Evolutionary conservation across 2,888 invertebrate genomes (phyloP).

Genomic region (Cephus spinipes): DNA sequence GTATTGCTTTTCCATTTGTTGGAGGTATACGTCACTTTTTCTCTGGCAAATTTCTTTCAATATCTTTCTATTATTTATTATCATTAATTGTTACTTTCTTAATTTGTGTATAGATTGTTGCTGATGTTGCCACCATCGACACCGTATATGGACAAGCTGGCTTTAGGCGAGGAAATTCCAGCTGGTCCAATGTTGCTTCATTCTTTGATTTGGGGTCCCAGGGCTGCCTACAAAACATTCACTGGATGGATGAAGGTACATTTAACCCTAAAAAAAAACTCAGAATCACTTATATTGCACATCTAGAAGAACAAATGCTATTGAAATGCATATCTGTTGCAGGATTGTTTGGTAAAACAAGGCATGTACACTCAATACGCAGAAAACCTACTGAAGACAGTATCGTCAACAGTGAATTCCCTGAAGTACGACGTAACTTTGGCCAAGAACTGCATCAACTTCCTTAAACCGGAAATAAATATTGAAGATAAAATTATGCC

Average conservation of each 20-base stretch:
- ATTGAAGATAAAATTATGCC: constrained; percentile 60
- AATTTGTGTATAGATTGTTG: constrained; percentile 72
- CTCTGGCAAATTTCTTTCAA: background rate
- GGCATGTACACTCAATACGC: constrained; percentile 86
- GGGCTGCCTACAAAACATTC: constrained; percentile 86
- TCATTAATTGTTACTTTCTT: constrained; percentile 29
- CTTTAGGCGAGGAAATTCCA: constrained; percentile 75
- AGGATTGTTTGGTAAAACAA: constrained; percentile 90
- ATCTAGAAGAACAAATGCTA: constrained; percentile 8
- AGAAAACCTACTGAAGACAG: constrained; percentile 78
- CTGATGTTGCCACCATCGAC: constrained; percentile 91
- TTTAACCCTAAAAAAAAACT: constrained; percentile 9
- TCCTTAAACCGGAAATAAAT: constrained; percentile 68
- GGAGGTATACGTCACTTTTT: constrained; percentile 71
- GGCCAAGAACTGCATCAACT: constrained; percentile 73
- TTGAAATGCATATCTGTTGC: constrained; percentile 8
- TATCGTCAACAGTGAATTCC: constrained; percentile 77
- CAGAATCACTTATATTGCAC: constrained; percentile 2
- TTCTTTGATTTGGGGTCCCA: constrained; percentile 90
- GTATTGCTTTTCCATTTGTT: constrained; percentile 89
- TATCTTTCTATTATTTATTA: constrained; percentile 11
- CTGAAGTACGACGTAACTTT: constrained; percentile 73
- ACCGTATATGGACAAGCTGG: constrained; percentile 84
- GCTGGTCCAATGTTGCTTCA: constrained; percentile 81
- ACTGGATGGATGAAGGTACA: constrained; percentile 84